Percentiles rank a stretch among this genome's conserved stretches.
phyloP scores from a whole-genome alignment of 2,888 invertebrate species.

The Conomelus anceps region DNA sequence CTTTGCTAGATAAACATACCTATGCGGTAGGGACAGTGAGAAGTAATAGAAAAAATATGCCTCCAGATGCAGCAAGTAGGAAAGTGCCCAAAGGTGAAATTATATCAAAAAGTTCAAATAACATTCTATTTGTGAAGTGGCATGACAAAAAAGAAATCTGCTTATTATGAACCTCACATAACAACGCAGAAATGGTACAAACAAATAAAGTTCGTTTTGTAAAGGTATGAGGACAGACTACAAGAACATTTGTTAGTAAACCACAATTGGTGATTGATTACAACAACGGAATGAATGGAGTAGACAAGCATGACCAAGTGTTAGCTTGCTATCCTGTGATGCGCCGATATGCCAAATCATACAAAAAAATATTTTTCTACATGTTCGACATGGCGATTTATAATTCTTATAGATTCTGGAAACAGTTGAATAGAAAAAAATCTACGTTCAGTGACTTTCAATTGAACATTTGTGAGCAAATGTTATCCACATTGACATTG shows the following conservation, averaged over 20 bases:
- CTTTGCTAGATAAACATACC: not conserved
- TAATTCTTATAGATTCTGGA: conserved; percentile 10
- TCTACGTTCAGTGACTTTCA: conserved; percentile 9
- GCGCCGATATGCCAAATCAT: conserved; percentile 6
- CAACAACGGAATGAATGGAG: conserved; percentile 14
- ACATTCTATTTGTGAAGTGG: conserved; percentile 15
- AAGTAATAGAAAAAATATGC: not conserved
- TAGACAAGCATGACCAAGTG: conserved; percentile 18
- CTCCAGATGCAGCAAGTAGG: not conserved
- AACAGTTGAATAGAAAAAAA: conserved; percentile 8
- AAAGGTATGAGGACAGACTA: not conserved
- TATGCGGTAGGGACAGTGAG: conserved; percentile 5
- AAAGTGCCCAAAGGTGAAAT: conserved; percentile 1
- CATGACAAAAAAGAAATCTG: conserved; percentile 9
- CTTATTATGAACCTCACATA: conserved; percentile 11
- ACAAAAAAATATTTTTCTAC: conserved; percentile 16
- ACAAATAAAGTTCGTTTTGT: not conserved
- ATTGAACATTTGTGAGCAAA: conserved; percentile 9
- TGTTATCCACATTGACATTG: conserved; percentile 3
- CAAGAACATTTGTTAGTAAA: conserved; percentile 1
- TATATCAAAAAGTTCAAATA: not conserved
- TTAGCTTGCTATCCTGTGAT: conserved; percentile 14
- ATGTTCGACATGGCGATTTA: conserved; percentile 15
- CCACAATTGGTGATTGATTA: conserved; percentile 16
- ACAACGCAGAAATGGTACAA: conserved; percentile 2